Evolutionary conservation across 64 coral and sea anemone genomes (phyloP), one percentile per base, ranked within the genome.

Genomic region (Orbicella faveolata): DNA sequence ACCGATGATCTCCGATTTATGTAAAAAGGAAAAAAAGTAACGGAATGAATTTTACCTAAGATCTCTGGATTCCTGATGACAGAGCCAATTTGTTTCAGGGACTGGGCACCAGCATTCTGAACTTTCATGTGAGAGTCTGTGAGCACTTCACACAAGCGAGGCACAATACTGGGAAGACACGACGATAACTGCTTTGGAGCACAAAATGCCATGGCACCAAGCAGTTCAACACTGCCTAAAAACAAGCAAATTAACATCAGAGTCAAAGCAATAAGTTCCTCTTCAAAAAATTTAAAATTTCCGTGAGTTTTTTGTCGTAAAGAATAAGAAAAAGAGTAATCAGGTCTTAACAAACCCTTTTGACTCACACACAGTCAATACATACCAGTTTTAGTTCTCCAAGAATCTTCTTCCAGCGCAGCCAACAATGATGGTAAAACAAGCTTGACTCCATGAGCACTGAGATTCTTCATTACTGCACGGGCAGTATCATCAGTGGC

Each of bases 401-500:
- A 98, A 0, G 96, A 95, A 84, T 98, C 96, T 75, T 98, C 96
- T 52, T 95, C 87, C 34, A 98, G 67, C 19, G 96, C 96, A 9
- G 83, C 84, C 8, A 98, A 89, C 64, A 98, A 80, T 2, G 94
- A 98, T 0, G 96, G 96, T 11, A 98, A 86, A 36, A 98, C 96
- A 86, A 98, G 96, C 79, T 98, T 98, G 12, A 98, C 96, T 51
- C 96, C 96, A 84, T 98, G 94, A 52, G 94, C 96, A 78, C 96
- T 99, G n/a, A 99, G 94, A 68, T 99, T 95, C 55, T 87, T 95
- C 96, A 99, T 99, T 1, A 99, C 91, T 20, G 96, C 96, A 85
- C 96, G 93, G 19, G 96, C 96, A 33, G 97, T 99, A 52, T 99
- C 97, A n/a, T 99, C 97, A 30, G 97, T 95, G 13, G 97, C 97